These are phyloP conservation scores for Argya squamiceps DNA, from an alignment of 2,797 vertebrate species.

Conservation along the genomic window DNA sequence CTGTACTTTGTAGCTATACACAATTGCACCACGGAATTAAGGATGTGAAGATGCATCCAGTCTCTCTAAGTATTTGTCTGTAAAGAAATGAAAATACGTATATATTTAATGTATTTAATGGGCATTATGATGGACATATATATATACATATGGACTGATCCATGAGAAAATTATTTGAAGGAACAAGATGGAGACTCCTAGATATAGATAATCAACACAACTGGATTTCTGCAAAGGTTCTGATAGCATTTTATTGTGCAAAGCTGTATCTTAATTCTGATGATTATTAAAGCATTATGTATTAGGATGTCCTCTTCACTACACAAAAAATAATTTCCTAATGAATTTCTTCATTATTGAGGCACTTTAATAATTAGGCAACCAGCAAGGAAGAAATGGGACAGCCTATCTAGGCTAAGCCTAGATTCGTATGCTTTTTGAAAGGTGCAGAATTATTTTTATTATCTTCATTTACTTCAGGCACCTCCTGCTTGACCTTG, in stretches of 20 bases:
- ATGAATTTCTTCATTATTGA: not conserved
- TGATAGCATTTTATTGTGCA: not conserved
- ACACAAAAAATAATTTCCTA: not conserved
- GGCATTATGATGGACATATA: not conserved
- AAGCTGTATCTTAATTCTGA: not conserved
- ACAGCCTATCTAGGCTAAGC: not conserved
- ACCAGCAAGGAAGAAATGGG: not conserved
- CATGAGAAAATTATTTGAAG: not conserved
- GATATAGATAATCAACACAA: not conserved
- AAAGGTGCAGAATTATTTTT: not conserved
- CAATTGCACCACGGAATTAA: not conserved
- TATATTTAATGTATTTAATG: too few relatives aligned
- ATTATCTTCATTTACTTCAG: not conserved
- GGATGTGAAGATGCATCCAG: not conserved
- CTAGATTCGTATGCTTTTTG: not conserved
- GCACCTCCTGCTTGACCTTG: not conserved
- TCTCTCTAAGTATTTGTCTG: not conserved
- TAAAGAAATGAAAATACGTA: not conserved
- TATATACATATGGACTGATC: not conserved
- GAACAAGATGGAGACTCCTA: not conserved
- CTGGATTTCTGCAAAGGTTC: not conserved
- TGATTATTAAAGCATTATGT: not conserved
- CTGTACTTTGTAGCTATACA: not conserved
- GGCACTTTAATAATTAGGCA: not conserved
- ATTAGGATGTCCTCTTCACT: not conserved